These are phyloP conservation scores for Lamprologus callipterus DNA, from an alignment of 2,113 vertebrate genomes.

Conservation along the genomic window DNA sequence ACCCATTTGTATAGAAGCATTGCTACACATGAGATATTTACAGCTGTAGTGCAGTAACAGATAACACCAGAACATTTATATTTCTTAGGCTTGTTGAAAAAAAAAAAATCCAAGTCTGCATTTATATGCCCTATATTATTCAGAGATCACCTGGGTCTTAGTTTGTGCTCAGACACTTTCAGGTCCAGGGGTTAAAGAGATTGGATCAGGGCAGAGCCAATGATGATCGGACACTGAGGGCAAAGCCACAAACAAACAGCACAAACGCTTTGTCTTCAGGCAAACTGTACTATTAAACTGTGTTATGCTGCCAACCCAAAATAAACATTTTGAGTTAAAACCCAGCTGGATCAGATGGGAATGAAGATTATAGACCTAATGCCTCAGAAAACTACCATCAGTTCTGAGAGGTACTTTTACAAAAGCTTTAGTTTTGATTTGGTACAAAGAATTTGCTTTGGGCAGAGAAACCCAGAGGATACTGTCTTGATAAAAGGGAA, in stretches of 20 bases:
- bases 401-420: neutral
- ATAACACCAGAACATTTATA: neutral
- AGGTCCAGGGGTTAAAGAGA: neutral
- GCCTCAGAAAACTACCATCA: neutral
- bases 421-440: neutral
- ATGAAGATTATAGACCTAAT: neutral
- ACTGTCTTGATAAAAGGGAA: neutral
- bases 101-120: neutral
- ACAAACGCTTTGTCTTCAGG: neutral
- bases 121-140: neutral
- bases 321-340: neutral
- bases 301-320: neutral
- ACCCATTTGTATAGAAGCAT: neutral
- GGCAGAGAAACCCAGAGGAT: neutral
- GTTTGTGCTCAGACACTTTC: conserved; percentile 1
- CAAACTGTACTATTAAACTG: neutral
- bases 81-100: neutral
- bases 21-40: neutral
- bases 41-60: neutral
- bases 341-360: neutral
- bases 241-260: neutral
- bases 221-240: neutral
- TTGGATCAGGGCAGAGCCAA: neutral
- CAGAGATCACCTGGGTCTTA: neutral
- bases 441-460: neutral